A percentile compares a stretch with the other conserved stretches of the same genome.
phyloP scores from a whole-genome alignment of 2,888 invertebrate genomes.

The Tetheella fluctuosa region DNA sequence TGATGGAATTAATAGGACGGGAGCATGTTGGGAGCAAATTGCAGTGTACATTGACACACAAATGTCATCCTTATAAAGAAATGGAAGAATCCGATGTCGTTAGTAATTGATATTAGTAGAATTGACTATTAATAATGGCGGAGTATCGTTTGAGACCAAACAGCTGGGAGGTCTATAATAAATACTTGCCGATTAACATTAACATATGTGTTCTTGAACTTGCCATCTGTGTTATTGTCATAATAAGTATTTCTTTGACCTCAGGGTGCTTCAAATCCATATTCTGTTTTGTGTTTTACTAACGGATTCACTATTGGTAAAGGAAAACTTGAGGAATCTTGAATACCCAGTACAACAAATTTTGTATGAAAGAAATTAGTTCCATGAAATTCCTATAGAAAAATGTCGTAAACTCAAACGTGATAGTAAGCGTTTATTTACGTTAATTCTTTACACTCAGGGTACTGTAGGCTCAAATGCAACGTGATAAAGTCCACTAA shows the following conservation, averaged over 20 bases:
- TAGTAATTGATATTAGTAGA: slow-evolving; percentile 28
- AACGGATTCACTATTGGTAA: too few relatives aligned
- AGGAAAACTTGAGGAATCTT: neutral
- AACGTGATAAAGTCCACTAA: too few relatives aligned
- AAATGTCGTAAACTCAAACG: too few relatives aligned
- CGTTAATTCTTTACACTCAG: too few relatives aligned
- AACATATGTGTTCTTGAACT: neutral
- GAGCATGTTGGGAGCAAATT: slow-evolving; percentile 13
- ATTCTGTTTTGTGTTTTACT: too few relatives aligned
- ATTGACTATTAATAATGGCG: slow-evolving; percentile 38
- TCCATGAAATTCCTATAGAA: too few relatives aligned
- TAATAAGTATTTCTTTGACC: too few relatives aligned
- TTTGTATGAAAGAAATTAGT: too few relatives aligned
- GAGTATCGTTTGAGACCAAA: slow-evolving; percentile 3
- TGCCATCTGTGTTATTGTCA: neutral
- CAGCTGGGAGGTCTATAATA: neutral
- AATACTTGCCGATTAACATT: neutral
- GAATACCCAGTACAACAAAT: neutral
- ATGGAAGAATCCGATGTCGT: slow-evolving; percentile 11
- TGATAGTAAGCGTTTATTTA: too few relatives aligned
- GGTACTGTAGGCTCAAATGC: too few relatives aligned
- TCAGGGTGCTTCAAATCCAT: too few relatives aligned
- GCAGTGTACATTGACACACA: slow-evolving; percentile 5
- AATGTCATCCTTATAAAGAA: slow-evolving; percentile 11
- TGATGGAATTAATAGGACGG: slow-evolving; percentile 19